phyloP scores from a whole-genome alignment of 2,888 invertebrate genomes.

The Timema podura region DNA sequence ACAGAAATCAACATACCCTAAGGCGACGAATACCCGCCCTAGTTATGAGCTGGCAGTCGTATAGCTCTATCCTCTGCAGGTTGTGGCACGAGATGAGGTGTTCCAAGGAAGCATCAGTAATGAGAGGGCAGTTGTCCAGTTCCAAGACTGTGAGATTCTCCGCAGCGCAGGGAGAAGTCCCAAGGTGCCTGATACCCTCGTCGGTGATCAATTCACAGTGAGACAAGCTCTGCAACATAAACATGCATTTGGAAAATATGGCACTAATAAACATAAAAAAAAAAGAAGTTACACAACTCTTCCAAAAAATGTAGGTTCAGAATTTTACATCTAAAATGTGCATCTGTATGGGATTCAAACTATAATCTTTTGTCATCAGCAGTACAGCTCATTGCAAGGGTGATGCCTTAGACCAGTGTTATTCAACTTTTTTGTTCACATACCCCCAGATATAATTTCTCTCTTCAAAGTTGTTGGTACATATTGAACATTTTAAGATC shows the following conservation, averaged over 20 bases:
- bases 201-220: constrained; percentile 99
- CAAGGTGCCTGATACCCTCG: constrained; percentile 92
- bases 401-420: too few relatives aligned
- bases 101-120: constrained; percentile 94
- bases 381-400: too few relatives aligned
- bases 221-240: constrained; percentile 75
- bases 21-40: constrained; percentile 93
- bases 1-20: constrained; percentile 59
- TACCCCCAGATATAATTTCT: too few relatives aligned
- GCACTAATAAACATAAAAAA: too few relatives aligned
- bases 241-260: background rate
- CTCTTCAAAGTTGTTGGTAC: too few relatives aligned
- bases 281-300: too few relatives aligned
- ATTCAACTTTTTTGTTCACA: too few relatives aligned
- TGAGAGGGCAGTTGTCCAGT: constrained; percentile 96
- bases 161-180: constrained; percentile 88
- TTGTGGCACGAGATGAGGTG: constrained; percentile 93
- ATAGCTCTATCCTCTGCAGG: constrained; percentile 94
- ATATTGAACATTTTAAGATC: too few relatives aligned
- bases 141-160: constrained; percentile 93
- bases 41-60: constrained; percentile 98
- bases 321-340: too few relatives aligned
- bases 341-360: too few relatives aligned
- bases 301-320: too few relatives aligned
- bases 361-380: too few relatives aligned